These are phyloP conservation scores for Stomatorhinus walkeri DNA, from an alignment of 2,797 vertebrate genomes.

Conservation along the genomic window DNA sequence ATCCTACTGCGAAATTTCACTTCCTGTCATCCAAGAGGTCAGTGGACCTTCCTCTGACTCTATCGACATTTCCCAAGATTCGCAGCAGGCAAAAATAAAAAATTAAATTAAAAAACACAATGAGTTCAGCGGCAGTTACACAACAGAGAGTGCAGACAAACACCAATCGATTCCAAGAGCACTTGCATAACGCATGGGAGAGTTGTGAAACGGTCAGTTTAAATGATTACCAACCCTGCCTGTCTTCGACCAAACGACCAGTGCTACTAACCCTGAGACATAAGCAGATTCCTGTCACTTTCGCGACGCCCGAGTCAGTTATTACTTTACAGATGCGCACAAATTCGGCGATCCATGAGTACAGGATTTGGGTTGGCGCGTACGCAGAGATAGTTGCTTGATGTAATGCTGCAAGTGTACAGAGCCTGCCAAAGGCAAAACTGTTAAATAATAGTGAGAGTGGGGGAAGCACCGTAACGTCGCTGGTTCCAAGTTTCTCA, in stretches of 20 bases:
- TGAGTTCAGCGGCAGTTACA: conserved; percentile 5
- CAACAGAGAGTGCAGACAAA: conserved; percentile 17
- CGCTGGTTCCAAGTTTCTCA: neutral
- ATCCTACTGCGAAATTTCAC: neutral
- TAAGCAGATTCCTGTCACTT: neutral
- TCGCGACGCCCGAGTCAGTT: neutral
- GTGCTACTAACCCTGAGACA: neutral
- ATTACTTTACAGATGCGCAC: neutral
- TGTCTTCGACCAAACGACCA: neutral
- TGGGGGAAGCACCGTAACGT: neutral
- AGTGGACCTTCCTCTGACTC: neutral
- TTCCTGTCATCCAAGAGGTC: neutral
- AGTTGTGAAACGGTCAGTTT: conserved; percentile 18
- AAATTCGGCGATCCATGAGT: neutral
- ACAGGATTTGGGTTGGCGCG: neutral
- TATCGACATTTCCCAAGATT: neutral
- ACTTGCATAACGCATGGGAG: conserved; percentile 15
- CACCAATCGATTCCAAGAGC: neutral
- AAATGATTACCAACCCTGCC: neutral
- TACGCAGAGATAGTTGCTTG: neutral
- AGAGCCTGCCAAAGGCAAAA: neutral
- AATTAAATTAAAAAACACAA: neutral
- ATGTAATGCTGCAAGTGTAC: neutral
- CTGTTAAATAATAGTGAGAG: neutral
- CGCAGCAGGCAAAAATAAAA: neutral